phyloP scores from a whole-genome alignment of 2,113 vertebrate species.

The Cepphus grylle region DNA sequence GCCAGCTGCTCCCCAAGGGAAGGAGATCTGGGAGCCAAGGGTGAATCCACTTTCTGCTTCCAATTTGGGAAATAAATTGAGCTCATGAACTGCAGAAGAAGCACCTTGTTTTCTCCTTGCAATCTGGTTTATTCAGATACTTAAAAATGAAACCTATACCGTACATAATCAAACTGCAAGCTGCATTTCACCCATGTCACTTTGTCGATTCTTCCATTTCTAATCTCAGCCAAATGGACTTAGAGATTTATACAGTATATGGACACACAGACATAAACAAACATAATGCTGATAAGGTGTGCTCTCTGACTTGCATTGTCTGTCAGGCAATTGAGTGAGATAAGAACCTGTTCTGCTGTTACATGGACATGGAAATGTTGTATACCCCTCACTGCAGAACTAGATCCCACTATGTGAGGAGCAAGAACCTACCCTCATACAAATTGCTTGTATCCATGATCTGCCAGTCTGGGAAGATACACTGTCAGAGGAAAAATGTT shows the following conservation, averaged over 20 bases:
- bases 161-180: not conserved
- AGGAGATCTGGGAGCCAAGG: not conserved
- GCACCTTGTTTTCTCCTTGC: not conserved
- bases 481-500: not conserved
- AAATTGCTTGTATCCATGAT: not conserved
- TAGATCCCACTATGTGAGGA: not conserved
- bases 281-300: not conserved
- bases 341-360: not conserved
- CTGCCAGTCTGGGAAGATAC: not conserved
- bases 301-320: not conserved
- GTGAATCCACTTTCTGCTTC: not conserved
- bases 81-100: not conserved
- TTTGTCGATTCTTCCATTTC: slow-evolving; percentile 38
- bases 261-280: slow-evolving; percentile 17
- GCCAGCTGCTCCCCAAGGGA: not conserved
- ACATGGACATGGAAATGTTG: not conserved
- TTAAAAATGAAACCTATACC: slow-evolving; percentile 24
- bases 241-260: not conserved
- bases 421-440: not conserved
- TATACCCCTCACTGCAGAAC: not conserved
- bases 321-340: slow-evolving; percentile 14
- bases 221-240: slow-evolving; percentile 14
- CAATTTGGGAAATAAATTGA: not conserved
- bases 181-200: slow-evolving; percentile 24
- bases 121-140: not conserved